Conservation (phyloP, 2,113 vertebrate species). For the Malurus melanocephalus region DNA sequence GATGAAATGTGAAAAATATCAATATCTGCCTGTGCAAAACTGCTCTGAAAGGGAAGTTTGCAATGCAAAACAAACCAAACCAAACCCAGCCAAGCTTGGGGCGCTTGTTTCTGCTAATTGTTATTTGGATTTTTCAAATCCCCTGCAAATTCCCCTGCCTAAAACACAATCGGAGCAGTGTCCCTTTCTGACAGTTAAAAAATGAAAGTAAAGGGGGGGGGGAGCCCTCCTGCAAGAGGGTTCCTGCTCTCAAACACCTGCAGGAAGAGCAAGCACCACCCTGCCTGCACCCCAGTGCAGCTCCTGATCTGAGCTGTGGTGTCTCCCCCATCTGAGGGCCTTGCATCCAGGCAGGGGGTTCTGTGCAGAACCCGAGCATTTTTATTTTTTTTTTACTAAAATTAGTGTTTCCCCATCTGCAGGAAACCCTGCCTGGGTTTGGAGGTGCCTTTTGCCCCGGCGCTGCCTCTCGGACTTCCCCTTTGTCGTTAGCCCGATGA, state of each 20-base stretch:
- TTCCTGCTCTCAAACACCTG: background rate
- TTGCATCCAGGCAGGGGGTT: background rate
- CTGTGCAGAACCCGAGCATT: fast-evolving
- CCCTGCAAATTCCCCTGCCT: constrained; percentile 5
- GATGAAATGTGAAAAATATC: background rate
- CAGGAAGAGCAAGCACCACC: background rate
- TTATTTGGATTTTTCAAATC: constrained; percentile 1
- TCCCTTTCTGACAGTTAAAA: background rate
- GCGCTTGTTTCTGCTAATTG: background rate
- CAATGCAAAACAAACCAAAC: background rate
- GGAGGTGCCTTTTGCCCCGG: background rate
- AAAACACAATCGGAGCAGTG: background rate
- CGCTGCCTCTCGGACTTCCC: background rate
- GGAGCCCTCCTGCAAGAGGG: background rate
- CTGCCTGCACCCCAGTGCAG: background rate
- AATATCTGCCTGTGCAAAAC: background rate
- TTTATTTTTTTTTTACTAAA: background rate
- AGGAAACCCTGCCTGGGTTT: background rate
- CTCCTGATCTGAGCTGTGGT: fast-evolving
- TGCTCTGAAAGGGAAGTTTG: background rate
- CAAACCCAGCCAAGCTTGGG: background rate
- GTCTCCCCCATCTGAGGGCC: background rate
- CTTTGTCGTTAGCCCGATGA: background rate
- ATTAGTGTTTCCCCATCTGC: fast-evolving
- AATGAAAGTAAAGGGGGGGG: background rate